phyloP scores from a whole-genome alignment of 2,888 invertebrate species.

The Cephus rjabovi region DNA sequence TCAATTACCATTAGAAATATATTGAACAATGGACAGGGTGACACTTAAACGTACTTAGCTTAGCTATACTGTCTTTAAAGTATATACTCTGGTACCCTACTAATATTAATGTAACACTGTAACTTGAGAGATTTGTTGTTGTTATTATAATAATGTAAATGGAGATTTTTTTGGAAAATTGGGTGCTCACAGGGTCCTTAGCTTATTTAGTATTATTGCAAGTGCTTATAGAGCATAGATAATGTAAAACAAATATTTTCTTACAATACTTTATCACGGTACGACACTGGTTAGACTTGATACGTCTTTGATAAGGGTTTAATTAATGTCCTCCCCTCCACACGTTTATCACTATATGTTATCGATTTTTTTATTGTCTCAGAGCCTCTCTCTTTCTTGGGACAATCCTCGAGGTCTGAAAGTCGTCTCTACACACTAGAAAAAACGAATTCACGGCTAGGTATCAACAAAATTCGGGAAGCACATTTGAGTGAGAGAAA shows the following conservation, averaged over 20 bases:
- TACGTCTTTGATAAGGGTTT: background rate
- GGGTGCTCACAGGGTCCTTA: background rate
- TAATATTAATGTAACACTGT: background rate
- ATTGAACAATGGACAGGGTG: background rate
- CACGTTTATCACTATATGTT: background rate
- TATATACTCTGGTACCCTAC: background rate
- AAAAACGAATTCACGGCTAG: background rate
- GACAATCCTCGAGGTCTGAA: background rate
- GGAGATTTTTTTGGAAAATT: background rate
- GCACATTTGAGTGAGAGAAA: background rate
- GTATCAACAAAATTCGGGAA: background rate
- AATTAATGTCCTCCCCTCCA: background rate
- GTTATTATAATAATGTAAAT: conserved; percentile 2
- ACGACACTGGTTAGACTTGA: background rate
- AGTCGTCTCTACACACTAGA: background rate
- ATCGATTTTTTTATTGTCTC: background rate
- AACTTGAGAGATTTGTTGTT: background rate
- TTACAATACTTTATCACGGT: background rate
- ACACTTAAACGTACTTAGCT: background rate
- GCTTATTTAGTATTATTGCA: background rate
- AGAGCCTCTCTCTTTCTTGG: background rate
- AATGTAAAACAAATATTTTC: background rate
- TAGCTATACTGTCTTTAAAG: background rate
- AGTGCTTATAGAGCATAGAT: background rate
- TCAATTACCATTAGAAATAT: background rate